Percentiles rank a stretch among this genome's conserved stretches.
phyloP scores from a whole-genome alignment of 2,797 vertebrate species.

The Acrocephalus scirpaceus region DNA sequence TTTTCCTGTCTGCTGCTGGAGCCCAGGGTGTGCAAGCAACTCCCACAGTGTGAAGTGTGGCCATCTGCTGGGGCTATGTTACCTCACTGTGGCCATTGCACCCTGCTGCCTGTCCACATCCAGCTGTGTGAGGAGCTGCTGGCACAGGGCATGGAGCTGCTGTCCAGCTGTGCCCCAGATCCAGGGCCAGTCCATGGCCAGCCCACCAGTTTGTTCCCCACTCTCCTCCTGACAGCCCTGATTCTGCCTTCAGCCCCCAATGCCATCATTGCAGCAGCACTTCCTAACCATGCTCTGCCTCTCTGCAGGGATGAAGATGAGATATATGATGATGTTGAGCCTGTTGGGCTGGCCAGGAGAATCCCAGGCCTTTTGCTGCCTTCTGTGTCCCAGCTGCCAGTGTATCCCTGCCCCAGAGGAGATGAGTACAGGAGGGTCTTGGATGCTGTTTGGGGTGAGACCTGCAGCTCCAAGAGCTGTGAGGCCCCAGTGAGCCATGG shows the following conservation, averaged over 20 bases:
- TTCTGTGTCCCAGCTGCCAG: neutral
- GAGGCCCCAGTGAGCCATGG: rapidly evolving
- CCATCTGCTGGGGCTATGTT: rapidly evolving
- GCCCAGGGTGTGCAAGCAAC: neutral
- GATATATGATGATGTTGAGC: slow-evolving; percentile 19
- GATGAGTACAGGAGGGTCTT: slow-evolving; percentile 1
- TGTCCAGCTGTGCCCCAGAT: neutral
- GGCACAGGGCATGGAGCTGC: neutral
- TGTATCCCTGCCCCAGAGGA: neutral
- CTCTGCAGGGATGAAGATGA: neutral
- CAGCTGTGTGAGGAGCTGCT: neutral
- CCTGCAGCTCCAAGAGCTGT: neutral
- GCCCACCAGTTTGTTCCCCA: neutral
- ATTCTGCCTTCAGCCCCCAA: neutral
- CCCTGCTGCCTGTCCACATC: rapidly evolving
- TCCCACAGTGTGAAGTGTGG: rapidly evolving
- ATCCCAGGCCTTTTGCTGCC: neutral
- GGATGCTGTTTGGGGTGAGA: neutral
- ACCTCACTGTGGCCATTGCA: rapidly evolving
- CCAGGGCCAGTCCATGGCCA: neutral
- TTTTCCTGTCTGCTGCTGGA: neutral
- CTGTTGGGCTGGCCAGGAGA: neutral
- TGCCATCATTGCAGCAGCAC: rapidly evolving
- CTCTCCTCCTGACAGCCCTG: neutral
- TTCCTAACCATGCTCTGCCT: neutral